Conservation (phyloP, 1,140 invertebrate genomes). For the Lerema accius region DNA sequence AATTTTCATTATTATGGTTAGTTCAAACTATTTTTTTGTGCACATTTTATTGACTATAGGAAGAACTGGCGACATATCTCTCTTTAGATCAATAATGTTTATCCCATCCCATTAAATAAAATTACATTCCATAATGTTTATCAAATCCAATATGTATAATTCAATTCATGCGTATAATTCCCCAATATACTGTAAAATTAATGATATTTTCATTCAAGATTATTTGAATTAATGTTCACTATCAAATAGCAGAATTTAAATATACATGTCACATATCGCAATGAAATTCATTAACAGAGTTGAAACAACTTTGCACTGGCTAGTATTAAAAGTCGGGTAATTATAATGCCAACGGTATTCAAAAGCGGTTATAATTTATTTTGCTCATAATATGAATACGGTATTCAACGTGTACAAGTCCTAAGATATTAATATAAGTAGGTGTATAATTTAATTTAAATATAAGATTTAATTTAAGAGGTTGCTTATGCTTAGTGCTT, state of each 20-base stretch:
- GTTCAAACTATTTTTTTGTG: too few relatives aligned
- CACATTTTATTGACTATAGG: too few relatives aligned
- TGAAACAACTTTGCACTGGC: slow-evolving; percentile 8
- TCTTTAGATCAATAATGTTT: too few relatives aligned
- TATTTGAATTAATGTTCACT: too few relatives aligned
- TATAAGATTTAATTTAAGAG: slow-evolving; percentile 36
- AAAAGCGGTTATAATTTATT: slow-evolving; percentile 29
- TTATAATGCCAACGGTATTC: slow-evolving; percentile 23
- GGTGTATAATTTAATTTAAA: slow-evolving; percentile 30
- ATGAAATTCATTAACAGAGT: not conserved
- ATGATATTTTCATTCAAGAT: too few relatives aligned
- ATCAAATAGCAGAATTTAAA: not conserved
- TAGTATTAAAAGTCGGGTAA: slow-evolving; percentile 23
- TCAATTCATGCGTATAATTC: too few relatives aligned
- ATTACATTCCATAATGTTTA: too few relatives aligned
- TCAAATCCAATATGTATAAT: too few relatives aligned
- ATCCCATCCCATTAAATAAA: too few relatives aligned
- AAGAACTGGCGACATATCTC: too few relatives aligned
- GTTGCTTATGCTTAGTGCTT: slow-evolving; percentile 31
- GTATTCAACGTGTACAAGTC: slow-evolving; percentile 12
- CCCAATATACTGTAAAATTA: too few relatives aligned
- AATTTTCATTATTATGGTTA: too few relatives aligned
- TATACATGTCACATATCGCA: not conserved
- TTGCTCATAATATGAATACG: slow-evolving; percentile 19
- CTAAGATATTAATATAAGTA: slow-evolving; percentile 34